These are phyloP conservation scores for Ornithoptera alexandrae DNA, from an alignment of 2,888 invertebrate species.

Conservation along the genomic window DNA sequence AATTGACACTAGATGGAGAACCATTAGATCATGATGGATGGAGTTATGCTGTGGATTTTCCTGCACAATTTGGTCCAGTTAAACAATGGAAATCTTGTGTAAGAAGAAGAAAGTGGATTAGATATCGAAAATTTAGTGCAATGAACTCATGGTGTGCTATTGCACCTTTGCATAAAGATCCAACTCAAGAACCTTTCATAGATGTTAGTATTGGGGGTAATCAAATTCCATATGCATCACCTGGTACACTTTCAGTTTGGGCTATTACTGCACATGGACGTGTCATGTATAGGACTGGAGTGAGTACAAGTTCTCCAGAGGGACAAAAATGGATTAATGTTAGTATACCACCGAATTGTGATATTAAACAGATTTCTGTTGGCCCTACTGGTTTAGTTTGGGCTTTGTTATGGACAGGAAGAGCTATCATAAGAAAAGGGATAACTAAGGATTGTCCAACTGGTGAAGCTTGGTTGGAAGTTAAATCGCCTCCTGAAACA, in stretches of 20 bases:
- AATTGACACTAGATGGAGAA: constrained; percentile 90
- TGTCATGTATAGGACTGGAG: constrained; percentile 92
- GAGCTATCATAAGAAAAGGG: constrained; percentile 89
- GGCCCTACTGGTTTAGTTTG: constrained; percentile 93
- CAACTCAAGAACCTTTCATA: constrained; percentile 95
- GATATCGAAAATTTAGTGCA: constrained; percentile 92
- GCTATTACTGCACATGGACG: constrained; percentile 95
- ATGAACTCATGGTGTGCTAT: constrained; percentile 96
- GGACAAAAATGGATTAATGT: constrained; percentile 92
- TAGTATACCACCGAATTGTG: constrained; percentile 87
- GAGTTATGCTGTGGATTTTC: constrained; percentile 96
- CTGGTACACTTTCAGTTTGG: constrained; percentile 92
- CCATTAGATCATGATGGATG: constrained; percentile 94
- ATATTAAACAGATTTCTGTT: constrained; percentile 91
- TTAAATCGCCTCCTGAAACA: constrained; percentile 85
- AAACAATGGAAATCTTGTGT: constrained; percentile 96
- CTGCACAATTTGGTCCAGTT: constrained; percentile 87
- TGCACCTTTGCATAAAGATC: constrained; percentile 92
- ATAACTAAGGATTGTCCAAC: constrained; percentile 87
- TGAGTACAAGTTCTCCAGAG: constrained; percentile 90
- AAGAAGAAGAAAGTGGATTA: constrained; percentile 92
- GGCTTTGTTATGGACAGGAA: constrained; percentile 91
- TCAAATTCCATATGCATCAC: constrained; percentile 87
- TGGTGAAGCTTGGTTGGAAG: constrained; percentile 89
- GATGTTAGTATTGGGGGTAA: constrained; percentile 94